Conservation (phyloP, 2,797 vertebrate species). For the Enteromius argenteus region DNA sequence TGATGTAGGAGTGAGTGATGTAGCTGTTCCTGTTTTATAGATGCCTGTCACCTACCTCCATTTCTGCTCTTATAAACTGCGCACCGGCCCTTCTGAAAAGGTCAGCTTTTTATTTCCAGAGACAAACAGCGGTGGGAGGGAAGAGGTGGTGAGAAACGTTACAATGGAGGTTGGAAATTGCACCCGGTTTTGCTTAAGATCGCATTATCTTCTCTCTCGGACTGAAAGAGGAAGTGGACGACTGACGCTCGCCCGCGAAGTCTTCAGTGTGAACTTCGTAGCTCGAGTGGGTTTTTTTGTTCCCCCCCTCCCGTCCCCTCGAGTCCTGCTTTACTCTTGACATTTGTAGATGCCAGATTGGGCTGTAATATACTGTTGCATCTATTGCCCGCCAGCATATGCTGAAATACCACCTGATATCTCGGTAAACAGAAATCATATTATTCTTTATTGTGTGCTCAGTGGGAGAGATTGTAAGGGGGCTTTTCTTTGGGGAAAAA, state of each 20-base stretch:
- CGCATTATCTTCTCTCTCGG: conserved; percentile 68
- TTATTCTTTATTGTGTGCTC: conserved; percentile 88
- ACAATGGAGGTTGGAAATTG: conserved; percentile 60
- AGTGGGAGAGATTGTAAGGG: conserved; percentile 81
- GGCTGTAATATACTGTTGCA: conserved; percentile 84
- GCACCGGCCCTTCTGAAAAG: conserved; percentile 68
- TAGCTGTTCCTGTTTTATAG: conserved; percentile 57
- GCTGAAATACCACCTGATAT: conserved; percentile 90
- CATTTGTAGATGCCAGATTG: conserved; percentile 93
- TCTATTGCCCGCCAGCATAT: conserved; percentile 82
- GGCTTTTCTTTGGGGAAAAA: conserved; percentile 80
- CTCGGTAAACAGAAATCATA: conserved; percentile 92
- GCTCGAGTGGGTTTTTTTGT: conserved; percentile 66
- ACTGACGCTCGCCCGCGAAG: conserved; percentile 79
- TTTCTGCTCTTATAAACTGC: conserved; percentile 65
- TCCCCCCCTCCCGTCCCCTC: conserved; percentile 59
- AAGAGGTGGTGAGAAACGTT: conserved; percentile 23
- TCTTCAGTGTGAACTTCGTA: conserved; percentile 78
- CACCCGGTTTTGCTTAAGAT: conserved; percentile 77
- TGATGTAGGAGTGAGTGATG: conserved; percentile 57
- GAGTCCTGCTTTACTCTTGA: conserved; percentile 83
- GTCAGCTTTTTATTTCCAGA: conserved; percentile 62
- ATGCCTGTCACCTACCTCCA: conserved; percentile 60
- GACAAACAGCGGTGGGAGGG: conserved; percentile 49
- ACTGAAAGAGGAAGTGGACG: conserved; percentile 50